phyloP scores from a whole-genome alignment of 2,113 vertebrate species.

The Rhinolophus sinicus region DNA sequence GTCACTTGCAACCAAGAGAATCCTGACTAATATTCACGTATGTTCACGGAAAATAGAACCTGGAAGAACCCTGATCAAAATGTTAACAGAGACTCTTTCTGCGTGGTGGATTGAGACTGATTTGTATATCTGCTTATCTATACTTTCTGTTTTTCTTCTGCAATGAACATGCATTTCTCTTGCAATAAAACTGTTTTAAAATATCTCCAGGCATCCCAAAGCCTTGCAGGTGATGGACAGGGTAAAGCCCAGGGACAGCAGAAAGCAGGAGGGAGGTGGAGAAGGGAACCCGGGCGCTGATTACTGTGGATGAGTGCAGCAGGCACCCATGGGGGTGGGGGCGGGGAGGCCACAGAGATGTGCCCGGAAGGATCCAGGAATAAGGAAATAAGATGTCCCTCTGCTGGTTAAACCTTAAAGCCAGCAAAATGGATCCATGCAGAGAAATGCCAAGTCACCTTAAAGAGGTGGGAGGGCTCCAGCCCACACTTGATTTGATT shows the following conservation, averaged over 20 bases:
- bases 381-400: neutral
- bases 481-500: conserved; percentile 12
- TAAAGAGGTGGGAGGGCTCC: conserved; percentile 73
- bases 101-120: neutral
- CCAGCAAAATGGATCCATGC: conserved; percentile 62
- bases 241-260: neutral
- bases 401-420: conserved; percentile 10
- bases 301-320: neutral
- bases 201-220: neutral
- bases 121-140: neutral
- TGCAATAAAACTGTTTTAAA: neutral
- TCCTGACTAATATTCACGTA: no score
- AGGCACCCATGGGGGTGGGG: neutral
- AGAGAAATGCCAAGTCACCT: conserved; percentile 78
- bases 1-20: neutral
- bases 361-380: neutral
- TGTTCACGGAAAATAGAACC: neutral
- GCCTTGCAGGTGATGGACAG: neutral
- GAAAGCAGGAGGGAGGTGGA: neutral
- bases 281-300: neutral
- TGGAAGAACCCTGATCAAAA: neutral
- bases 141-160: neutral
- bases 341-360: neutral
- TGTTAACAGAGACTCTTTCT: neutral
- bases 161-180: neutral